Percentiles rank a stretch among this genome's conserved stretches.
phyloP scores from a whole-genome alignment of 2,888 invertebrate genomes.

The Helleia helle region DNA sequence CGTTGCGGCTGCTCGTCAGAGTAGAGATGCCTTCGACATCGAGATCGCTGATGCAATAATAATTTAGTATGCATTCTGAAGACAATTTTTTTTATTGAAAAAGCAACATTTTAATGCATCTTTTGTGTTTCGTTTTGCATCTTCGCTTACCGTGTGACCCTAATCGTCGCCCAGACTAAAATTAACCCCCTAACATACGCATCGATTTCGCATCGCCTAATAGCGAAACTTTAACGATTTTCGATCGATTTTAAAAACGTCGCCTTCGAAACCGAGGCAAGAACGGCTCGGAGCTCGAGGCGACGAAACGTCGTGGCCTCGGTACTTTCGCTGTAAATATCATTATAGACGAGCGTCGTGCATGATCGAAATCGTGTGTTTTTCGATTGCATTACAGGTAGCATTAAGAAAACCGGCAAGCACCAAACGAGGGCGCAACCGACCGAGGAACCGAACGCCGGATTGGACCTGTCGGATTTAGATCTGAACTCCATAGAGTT shows the following conservation, averaged over 20 bases:
- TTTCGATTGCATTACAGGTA: slow-evolving; percentile 68
- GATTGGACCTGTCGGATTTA: slow-evolving; percentile 75
- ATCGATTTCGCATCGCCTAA: slow-evolving; percentile 30
- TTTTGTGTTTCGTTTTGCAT: slow-evolving; percentile 60
- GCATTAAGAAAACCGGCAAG: slow-evolving; percentile 56
- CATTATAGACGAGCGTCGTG: slow-evolving; percentile 65
- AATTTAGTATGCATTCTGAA: slow-evolving; percentile 52
- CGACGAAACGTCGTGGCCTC: slow-evolving; percentile 6
- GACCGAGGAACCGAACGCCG: slow-evolving; percentile 29
- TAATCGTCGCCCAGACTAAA: slow-evolving; percentile 44
- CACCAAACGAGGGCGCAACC: slow-evolving; percentile 38
- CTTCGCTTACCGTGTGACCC: slow-evolving; percentile 54
- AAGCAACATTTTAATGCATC: slow-evolving; percentile 73
- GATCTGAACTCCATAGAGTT: slow-evolving; percentile 80
- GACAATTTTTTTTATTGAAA: slow-evolving; percentile 36
- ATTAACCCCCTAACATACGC: slow-evolving; percentile 56
- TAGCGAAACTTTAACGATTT: slow-evolving; percentile 12
- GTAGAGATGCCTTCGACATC: slow-evolving; percentile 53
- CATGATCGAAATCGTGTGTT: slow-evolving; percentile 72
- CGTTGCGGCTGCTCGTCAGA: slow-evolving; percentile 63
- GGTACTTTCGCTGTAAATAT: slow-evolving; percentile 53
- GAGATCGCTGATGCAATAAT: slow-evolving; percentile 51
- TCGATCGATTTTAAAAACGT: slow-evolving; percentile 10
- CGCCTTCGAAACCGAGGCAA: slow-evolving; percentile 17
- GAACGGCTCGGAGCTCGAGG: slow-evolving; percentile 5